phyloP scores from a whole-genome alignment of 2,113 vertebrate genomes.

The Tichodroma muraria region DNA sequence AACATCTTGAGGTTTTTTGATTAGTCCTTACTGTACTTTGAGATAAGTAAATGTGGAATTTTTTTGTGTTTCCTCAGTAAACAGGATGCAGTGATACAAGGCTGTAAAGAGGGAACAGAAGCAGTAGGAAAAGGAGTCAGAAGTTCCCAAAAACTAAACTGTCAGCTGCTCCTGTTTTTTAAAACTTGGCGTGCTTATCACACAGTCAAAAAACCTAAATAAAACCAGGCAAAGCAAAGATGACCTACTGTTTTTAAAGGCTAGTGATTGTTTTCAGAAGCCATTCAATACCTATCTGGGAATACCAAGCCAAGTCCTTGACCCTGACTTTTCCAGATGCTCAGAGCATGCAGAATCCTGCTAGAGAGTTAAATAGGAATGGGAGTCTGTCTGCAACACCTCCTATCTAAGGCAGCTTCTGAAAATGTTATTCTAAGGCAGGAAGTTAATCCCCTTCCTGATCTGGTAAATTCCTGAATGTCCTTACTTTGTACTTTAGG shows the following conservation, averaged over 20 bases:
- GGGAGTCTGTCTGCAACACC: background rate
- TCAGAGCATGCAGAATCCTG: background rate
- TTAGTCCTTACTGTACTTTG: background rate
- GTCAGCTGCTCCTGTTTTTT: background rate
- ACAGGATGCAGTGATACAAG: background rate
- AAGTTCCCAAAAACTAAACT: background rate
- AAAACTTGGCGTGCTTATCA: background rate
- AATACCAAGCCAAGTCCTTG: background rate
- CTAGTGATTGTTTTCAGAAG: background rate
- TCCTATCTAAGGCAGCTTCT: slow-evolving; percentile 6
- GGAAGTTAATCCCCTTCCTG: slow-evolving; percentile 21
- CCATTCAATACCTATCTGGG: background rate
- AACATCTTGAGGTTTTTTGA: background rate
- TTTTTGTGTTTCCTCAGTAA: background rate
- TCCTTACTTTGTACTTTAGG: background rate
- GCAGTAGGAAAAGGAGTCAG: background rate
- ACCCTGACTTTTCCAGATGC: background rate
- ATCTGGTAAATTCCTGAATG: background rate
- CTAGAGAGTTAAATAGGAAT: background rate
- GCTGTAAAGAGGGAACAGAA: background rate
- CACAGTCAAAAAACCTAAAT: background rate
- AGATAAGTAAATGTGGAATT: background rate
- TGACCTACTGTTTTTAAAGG: background rate
- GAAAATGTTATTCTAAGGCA: slow-evolving; percentile 1
- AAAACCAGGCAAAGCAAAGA: background rate